Percentiles rank a stretch among this genome's conserved stretches.
phyloP scores from a whole-genome alignment of 2,797 vertebrate genomes.

The Melanogrammus aeglefinus region DNA sequence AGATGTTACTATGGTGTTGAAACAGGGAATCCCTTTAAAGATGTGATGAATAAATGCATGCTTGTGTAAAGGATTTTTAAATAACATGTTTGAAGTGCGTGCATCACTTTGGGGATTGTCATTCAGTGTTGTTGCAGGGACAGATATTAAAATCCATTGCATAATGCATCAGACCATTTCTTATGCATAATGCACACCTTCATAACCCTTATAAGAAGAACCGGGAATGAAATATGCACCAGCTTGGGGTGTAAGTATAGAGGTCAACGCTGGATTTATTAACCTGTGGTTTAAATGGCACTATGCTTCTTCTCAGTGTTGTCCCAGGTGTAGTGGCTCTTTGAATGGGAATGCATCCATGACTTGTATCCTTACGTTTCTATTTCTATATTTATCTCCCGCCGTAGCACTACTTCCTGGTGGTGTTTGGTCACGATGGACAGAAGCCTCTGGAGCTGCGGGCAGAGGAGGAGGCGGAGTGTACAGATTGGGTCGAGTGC shows the following conservation, averaged over 20 bases:
- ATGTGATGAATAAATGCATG: no score
- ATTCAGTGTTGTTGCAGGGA: no score
- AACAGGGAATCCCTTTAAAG: no score
- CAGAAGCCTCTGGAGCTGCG: constrained; percentile 94
- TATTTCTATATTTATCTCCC: constrained; percentile 17
- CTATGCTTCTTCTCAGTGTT: background rate
- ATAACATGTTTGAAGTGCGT: no score
- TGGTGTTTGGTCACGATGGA: constrained; percentile 92
- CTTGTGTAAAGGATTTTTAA: no score
- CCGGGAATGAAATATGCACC: background rate
- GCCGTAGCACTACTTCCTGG: constrained; percentile 87
- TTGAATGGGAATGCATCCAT: background rate
- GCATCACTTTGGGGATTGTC: no score
- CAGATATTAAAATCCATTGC: background rate
- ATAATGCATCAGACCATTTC: background rate
- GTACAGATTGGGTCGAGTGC: constrained; percentile 91
- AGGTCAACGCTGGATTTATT: background rate
- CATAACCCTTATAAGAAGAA: background rate
- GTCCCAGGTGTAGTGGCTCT: background rate
- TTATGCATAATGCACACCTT: background rate
- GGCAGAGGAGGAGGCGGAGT: constrained; percentile 87
- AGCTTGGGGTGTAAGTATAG: background rate
- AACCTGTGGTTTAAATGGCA: background rate
- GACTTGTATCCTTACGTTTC: background rate
- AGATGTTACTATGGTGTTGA: background rate